A percentile compares a stretch with the other conserved stretches of the same genome.
Conservation (phyloP, 2,888 invertebrate species). For the Morpho achilles region DNA sequence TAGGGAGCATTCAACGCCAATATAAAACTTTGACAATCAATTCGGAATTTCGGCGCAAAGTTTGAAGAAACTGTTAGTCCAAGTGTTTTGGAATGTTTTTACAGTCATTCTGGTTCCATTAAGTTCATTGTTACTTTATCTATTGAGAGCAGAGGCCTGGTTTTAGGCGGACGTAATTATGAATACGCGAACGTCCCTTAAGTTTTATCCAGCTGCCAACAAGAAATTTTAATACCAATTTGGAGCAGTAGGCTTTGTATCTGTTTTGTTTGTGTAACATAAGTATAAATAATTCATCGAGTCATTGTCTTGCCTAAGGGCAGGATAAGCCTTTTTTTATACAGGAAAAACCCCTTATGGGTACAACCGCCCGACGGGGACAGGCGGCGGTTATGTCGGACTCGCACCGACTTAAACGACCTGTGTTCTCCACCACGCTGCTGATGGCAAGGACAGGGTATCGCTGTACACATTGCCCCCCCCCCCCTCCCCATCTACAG, state of each 20-base stretch:
- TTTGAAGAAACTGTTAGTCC: slow-evolving; percentile 25
- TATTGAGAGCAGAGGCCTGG: slow-evolving; percentile 21
- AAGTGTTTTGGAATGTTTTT: slow-evolving; percentile 29
- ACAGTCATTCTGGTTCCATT: slow-evolving; percentile 28
- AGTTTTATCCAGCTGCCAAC: slow-evolving; percentile 1
- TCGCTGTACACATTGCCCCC: no score
- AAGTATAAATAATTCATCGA: no score
- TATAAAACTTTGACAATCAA: slow-evolving; percentile 29
- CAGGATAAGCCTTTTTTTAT: no score
- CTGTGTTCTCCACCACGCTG: no score
- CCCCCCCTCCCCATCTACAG: no score
- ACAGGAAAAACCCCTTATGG: no score
- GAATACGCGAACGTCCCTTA: neutral
- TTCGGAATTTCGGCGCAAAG: slow-evolving; percentile 29
- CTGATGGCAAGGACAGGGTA: no score
- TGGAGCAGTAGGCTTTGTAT: neutral
- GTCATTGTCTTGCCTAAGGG: no score
- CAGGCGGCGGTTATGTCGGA: no score
- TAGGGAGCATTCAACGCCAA: slow-evolving; percentile 18
- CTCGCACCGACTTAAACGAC: no score
- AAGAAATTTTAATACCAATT: slow-evolving; percentile 2
- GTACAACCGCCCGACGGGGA: no score
- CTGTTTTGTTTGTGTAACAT: neutral
- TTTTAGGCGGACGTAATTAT: slow-evolving; percentile 13
- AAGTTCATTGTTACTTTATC: slow-evolving; percentile 24